Evolutionary conservation across 2,797 vertebrate genomes (phyloP), one percentile per base, ranked within the genome.

Genomic region (Ataeniobius toweri): DNA sequence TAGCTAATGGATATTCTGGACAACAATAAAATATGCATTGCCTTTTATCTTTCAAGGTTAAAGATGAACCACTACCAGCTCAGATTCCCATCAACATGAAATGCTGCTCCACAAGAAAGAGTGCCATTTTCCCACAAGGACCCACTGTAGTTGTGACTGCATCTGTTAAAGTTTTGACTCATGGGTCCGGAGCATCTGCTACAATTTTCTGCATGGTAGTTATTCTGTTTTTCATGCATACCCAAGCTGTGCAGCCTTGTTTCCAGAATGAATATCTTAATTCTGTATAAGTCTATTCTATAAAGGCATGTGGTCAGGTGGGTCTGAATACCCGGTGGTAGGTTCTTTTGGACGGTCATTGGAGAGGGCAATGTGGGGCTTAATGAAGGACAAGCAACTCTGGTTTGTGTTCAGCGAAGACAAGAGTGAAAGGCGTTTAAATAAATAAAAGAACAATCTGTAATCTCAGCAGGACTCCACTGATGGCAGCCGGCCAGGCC

Each of bases 341-440:
- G 78, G 69, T 46, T 68, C 56, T 73, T 65, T 65, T 53, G 80
- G 84, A 73, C 24, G 73, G 74, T 74, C 68, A 65, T 55, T 20
- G 36, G 39, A 82, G 81, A 71, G 72, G 85, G 76, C 75, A 74
- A 75, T 80, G 61, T 82, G 83, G 83, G 73, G 77, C 84, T 36
- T n/a, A 80, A 80, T 83, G 59, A 83, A 79, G 83, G 71, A 86
- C 76, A 72, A 88, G 77, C 80, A 73, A 78, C 46, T 44, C 74
- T 41, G n/a, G 81, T 51, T 89, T 83, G 79, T 92, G 82, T 92
- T 88, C 76, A 82, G 84, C 86, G 85, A 89, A 86, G 89, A 84
- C 88, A 91, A 94, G 88, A 79, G 77, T 93, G 92, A 92, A 81
- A 87, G 83, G 83, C 87, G 81, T 91, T 90, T 92, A 22, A 83